phyloP scores from a whole-genome alignment of 35 echinoderm and acorn worm species.

The Heliocidaris tuberculata region DNA sequence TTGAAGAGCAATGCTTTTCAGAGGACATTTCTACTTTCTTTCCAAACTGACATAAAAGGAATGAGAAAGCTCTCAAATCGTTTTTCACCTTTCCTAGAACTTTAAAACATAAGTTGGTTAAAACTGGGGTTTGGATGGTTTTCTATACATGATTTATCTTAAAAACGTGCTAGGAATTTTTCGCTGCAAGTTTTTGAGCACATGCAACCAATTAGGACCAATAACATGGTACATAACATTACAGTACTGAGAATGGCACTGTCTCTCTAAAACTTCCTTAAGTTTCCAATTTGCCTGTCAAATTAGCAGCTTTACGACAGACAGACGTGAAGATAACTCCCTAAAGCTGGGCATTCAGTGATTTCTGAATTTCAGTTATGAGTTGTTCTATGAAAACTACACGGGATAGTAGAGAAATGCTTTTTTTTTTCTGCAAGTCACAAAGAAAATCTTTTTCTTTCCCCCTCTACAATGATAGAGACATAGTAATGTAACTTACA shows the following conservation, averaged over 20 bases:
- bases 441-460: neutral
- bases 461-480: neutral
- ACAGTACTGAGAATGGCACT: neutral
- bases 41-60: too few relatives aligned
- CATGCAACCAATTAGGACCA: neutral
- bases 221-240: neutral
- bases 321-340: neutral
- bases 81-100: too few relatives aligned
- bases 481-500: conserved; percentile 70
- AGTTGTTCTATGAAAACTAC: conserved; percentile 7
- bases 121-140: too few relatives aligned
- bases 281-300: neutral
- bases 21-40: too few relatives aligned
- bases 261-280: neutral
- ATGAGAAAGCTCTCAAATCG: too few relatives aligned
- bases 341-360: neutral
- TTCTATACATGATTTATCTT: too few relatives aligned
- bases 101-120: too few relatives aligned
- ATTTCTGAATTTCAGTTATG: neutral
- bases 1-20: too few relatives aligned
- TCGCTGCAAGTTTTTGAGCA: neutral
- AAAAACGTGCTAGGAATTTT: neutral
- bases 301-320: neutral
- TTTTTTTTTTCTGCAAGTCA: neutral
- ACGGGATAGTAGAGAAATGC: neutral